Conservation (phyloP, 2,888 invertebrate species). For the Aphrophora alni region DNA sequence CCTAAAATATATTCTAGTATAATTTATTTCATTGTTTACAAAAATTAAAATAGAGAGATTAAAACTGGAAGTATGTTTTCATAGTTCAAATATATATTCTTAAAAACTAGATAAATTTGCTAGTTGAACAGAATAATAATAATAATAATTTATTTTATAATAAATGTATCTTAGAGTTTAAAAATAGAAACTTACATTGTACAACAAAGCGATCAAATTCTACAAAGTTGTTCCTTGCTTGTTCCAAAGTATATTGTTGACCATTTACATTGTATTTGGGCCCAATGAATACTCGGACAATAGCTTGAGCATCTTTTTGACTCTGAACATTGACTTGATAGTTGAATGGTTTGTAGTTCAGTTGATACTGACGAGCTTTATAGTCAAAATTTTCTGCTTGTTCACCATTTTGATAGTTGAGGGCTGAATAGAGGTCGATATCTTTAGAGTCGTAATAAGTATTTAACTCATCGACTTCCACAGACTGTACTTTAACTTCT, state of each 20-base stretch:
- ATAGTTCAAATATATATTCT: no score
- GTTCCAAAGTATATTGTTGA: conserved; percentile 55
- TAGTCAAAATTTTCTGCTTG: conserved; percentile 46
- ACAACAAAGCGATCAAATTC: conserved; percentile 69
- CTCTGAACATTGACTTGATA: conserved; percentile 64
- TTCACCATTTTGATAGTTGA: conserved; percentile 56
- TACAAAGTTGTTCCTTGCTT: conserved; percentile 65
- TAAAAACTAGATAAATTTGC: no score
- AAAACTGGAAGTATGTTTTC: no score
- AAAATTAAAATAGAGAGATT: no score
- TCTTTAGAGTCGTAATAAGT: conserved; percentile 75
- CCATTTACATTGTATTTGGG: conserved; percentile 72
- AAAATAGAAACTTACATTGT: conserved; percentile 58
- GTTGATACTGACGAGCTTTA: conserved; percentile 65
- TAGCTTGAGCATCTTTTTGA: conserved; percentile 64
- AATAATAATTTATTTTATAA: no score
- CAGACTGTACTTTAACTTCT: conserved; percentile 68
- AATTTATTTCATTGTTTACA: no score
- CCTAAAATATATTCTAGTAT: no score
- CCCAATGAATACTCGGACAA: conserved; percentile 72
- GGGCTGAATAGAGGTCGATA: conserved; percentile 68
- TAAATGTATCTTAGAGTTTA: no score
- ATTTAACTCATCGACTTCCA: conserved; percentile 68
- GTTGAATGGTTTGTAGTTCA: conserved; percentile 70
- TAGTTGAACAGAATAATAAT: no score